Evolutionary conservation across 2,888 invertebrate species (phyloP).

Genomic region (Drosophila maculinotata): DNA sequence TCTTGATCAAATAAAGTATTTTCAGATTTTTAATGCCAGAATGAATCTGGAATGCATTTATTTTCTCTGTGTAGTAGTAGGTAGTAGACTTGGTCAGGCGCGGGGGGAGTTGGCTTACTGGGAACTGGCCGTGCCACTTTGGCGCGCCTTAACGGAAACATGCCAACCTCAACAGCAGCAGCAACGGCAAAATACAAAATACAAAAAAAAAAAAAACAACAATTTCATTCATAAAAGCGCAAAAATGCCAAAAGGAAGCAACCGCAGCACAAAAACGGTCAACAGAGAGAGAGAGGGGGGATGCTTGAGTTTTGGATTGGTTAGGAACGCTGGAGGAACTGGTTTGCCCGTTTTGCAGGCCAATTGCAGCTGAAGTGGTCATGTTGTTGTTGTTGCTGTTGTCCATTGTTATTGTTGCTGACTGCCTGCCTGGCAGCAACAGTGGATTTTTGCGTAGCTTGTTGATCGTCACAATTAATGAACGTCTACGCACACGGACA

Average conservation of each 20-base stretch:
- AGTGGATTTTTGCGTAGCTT: constrained; percentile 75
- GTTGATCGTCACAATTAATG: constrained; percentile 84
- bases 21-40: too few relatives aligned
- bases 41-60: too few relatives aligned
- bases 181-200: constrained; percentile 27
- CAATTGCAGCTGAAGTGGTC: constrained; percentile 50
- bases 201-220: constrained; percentile 33
- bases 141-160: constrained; percentile 77
- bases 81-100: constrained; percentile 1
- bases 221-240: constrained; percentile 78
- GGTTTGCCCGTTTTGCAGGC: constrained; percentile 52
- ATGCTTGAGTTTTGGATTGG: constrained; percentile 29
- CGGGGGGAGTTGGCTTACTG: constrained; percentile 15
- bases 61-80: not conserved
- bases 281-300: constrained; percentile 7
- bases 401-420: constrained; percentile 55
- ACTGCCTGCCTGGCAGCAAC: constrained; percentile 25
- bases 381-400: constrained; percentile 30
- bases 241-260: constrained; percentile 77
- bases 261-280: constrained; percentile 49
- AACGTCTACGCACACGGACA: constrained; percentile 79
- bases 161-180: constrained; percentile 69
- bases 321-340: constrained; percentile 39
- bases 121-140: constrained; percentile 74
- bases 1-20: too few relatives aligned